Evolutionary conservation across 2,797 vertebrate species (phyloP).

Genomic region (Vireo griseus): DNA sequence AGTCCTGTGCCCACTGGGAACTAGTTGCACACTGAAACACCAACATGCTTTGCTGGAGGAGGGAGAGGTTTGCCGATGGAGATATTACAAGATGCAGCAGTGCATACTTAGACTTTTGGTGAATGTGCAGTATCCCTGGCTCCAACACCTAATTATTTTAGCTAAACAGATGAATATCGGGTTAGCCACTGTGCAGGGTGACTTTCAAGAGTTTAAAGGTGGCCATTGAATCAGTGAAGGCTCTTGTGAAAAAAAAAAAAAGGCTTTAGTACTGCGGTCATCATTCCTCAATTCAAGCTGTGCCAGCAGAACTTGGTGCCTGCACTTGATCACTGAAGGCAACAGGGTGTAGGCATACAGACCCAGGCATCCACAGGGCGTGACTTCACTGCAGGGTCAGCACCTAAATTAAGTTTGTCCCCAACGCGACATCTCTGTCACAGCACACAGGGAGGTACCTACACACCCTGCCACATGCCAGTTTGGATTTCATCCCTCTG

Average conservation of each 20-base stretch:
- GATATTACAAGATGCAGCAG: not conserved
- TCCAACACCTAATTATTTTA: not conserved
- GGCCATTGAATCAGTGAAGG: fast-evolving
- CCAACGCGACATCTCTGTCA: not conserved
- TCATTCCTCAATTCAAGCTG: not conserved
- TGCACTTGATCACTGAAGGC: not conserved
- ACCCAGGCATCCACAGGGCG: not conserved
- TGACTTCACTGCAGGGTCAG: not conserved
- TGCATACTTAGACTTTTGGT: not conserved
- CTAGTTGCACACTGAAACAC: not conserved
- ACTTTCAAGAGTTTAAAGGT: not conserved
- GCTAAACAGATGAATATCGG: not conserved
- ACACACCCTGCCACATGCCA: not conserved
- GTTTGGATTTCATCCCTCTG: slow-evolving; percentile 24
- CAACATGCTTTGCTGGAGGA: not conserved
- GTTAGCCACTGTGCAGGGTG: not conserved
- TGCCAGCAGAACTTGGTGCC: not conserved
- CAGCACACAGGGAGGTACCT: slow-evolving; percentile 14
- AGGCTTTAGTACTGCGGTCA: not conserved
- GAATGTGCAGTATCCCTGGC: not conserved
- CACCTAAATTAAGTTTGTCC: slow-evolving; percentile 14
- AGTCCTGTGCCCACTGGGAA: slow-evolving; percentile 11
- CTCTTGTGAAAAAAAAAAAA: not conserved
- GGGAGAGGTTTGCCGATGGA: not conserved
- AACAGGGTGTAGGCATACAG: not conserved